phyloP scores from a whole-genome alignment of 2,797 vertebrate genomes.

The Rhodeus uyekii region DNA sequence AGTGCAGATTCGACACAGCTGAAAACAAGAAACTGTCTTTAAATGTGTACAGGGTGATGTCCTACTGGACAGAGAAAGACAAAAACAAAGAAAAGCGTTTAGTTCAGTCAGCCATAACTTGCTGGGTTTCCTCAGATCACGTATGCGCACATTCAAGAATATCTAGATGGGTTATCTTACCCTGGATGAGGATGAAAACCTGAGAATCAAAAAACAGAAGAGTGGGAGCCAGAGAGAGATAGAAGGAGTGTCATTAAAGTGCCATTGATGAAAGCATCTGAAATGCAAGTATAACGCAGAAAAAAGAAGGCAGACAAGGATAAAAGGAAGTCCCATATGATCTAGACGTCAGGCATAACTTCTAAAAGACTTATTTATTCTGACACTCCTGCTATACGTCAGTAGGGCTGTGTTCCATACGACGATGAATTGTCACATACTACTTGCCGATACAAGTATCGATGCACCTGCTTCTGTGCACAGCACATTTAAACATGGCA shows the following conservation, averaged over 20 bases:
- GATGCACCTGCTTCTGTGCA: too few relatives aligned
- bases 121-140: constrained; percentile 7
- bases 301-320: constrained; percentile 51
- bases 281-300: constrained; percentile 24
- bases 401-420: too few relatives aligned
- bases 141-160: not conserved
- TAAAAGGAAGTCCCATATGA: constrained; percentile 66
- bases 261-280: constrained; percentile 45
- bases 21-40: not conserved
- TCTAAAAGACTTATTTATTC: constrained; percentile 6
- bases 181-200: constrained; percentile 19
- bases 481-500: too few relatives aligned
- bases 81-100: not conserved
- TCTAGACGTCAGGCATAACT: constrained; percentile 40
- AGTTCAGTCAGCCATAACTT: constrained; percentile 6
- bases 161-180: constrained; percentile 21
- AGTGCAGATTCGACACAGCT: not conserved
- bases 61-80: constrained; percentile 27
- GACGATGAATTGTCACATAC: too few relatives aligned
- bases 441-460: too few relatives aligned
- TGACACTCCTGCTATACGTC: not conserved
- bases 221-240: constrained; percentile 23
- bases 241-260: constrained; percentile 35
- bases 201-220: constrained; percentile 33
- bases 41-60: not conserved